phyloP scores from a whole-genome alignment of 2,888 invertebrate species.

The Diarsia dahlii region DNA sequence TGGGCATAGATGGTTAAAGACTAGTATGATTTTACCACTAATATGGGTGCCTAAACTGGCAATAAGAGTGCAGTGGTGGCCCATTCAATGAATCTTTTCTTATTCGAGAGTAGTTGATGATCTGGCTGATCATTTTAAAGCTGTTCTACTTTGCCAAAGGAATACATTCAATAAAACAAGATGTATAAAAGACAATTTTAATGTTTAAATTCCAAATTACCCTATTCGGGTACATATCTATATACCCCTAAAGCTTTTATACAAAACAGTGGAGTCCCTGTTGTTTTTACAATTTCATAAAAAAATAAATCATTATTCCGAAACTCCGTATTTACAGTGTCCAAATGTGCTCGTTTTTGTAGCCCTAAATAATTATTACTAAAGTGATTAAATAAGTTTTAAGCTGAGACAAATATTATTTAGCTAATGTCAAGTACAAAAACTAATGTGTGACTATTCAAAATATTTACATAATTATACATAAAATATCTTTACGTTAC shows the following conservation, averaged over 20 bases:
- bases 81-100: not conserved
- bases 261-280: conserved; percentile 76
- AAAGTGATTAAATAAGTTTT: conserved; percentile 67
- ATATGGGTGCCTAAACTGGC: no score
- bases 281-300: conserved; percentile 82
- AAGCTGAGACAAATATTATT: conserved; percentile 72
- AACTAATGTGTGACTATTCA: conserved; percentile 78
- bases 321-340: conserved; percentile 83
- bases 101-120: not conserved
- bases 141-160: conserved; percentile 3
- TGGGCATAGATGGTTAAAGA: no score
- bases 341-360: conserved; percentile 67
- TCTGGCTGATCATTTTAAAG: not conserved
- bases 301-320: conserved; percentile 83
- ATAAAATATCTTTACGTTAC: conserved; percentile 72
- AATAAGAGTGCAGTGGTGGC: not conserved
- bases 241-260: conserved; percentile 72
- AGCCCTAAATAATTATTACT: conserved; percentile 63
- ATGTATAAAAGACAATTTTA: conserved; percentile 75
- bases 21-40: not conserved
- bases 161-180: conserved; percentile 69
- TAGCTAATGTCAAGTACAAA: conserved; percentile 82
- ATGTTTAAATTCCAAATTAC: conserved; percentile 82
- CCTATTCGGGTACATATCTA: conserved; percentile 71
- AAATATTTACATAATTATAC: conserved; percentile 85